Base-by-base conservation (phyloP, 2,797 vertebrate genomes). In the Sphenopsis melanotis region DNA sequence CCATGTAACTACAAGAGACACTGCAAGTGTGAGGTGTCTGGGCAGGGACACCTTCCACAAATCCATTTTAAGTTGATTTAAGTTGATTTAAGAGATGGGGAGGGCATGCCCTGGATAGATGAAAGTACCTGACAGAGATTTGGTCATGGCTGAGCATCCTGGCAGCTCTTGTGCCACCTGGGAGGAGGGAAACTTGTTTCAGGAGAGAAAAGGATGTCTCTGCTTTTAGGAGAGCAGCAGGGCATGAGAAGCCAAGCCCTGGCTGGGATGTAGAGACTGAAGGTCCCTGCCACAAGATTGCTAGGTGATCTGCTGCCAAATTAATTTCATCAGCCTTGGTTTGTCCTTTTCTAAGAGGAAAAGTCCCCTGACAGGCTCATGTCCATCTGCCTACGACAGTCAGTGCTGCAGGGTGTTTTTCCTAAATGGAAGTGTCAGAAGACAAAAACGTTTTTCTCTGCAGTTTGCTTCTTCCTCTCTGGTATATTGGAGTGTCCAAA, bases 341-440 rank as follows among this genome's bases (percentile, higher is more conserved):
- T 83, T 81, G 32, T 12, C 21, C 30, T 50, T 71, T 39, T 42
- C 6, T 16, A 8, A 27, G 37, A 20, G 44, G 64, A 60, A 29
- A 60, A 39, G 57, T 63, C 46, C 1, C 1, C 2, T 65, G 85
- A 16, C 36, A 9, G 2, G 22, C 1, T 1, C 30, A 0, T 12
- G 46, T 50, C 60, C 50, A 6, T 20, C 57, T 79, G 53, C 72
- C 0, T 14, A 10, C 0, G 8, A 16, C 21, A 27, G 70, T 2
- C 65, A 7, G 57, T 50, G 37, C 6, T 30, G 55, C 76, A 71
- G 65, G 55, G 24, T 61, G 29, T 59, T 83, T 59, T 44, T 61
- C 63, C 57, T 22, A 6, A 37, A 49, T 52, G 52, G 32, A 59
- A 74, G 7, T 2, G 6, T 32, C 0, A 0, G 36, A 71, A 83